Conservation (phyloP, 92 coral and sea anemone species). For the Anthopleura xanthogrammica region DNA sequence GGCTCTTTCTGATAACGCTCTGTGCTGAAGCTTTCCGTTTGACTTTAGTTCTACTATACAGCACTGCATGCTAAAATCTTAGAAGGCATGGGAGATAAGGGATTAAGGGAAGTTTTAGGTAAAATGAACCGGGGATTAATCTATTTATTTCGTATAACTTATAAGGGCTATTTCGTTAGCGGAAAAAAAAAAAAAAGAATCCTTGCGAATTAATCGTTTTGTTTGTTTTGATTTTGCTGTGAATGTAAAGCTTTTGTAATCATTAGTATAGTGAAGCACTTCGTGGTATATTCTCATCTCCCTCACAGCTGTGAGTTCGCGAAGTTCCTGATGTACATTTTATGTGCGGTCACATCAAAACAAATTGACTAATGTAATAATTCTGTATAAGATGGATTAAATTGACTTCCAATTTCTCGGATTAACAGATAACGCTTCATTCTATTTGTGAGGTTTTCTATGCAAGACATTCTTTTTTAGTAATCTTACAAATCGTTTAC, state of each 20-base stretch:
- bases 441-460: neutral
- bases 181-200: too few relatives aligned
- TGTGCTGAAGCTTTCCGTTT: too few relatives aligned
- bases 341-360: neutral
- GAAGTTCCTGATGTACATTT: neutral
- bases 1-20: neutral
- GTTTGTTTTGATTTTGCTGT: too few relatives aligned
- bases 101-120: too few relatives aligned
- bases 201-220: too few relatives aligned
- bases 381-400: neutral
- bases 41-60: too few relatives aligned
- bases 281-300: neutral
- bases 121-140: too few relatives aligned
- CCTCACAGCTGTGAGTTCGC: neutral
- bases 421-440: conserved; percentile 2
- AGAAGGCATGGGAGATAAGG: too few relatives aligned
- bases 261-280: neutral
- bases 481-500: neutral
- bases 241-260: neutral
- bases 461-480: neutral
- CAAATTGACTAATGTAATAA: neutral
- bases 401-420: neutral
- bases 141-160: too few relatives aligned
- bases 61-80: too few relatives aligned
- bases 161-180: too few relatives aligned